phyloP scores from a whole-genome alignment of 2,113 vertebrate genomes.

The Glareola pratincola region DNA sequence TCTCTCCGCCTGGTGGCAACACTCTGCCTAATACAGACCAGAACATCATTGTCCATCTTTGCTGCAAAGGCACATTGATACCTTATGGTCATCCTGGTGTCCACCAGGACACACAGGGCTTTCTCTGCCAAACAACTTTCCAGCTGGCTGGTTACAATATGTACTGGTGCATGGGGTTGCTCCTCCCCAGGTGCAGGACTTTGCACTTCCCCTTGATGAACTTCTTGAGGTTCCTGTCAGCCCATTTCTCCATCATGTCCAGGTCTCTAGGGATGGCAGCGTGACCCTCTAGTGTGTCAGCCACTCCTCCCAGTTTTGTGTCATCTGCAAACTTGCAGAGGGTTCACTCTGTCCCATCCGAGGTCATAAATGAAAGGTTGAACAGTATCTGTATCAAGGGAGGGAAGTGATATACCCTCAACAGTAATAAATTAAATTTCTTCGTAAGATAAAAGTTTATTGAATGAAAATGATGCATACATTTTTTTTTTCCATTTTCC shows the following conservation, averaged over 20 bases:
- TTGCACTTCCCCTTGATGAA: not conserved
- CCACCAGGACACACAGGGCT: not conserved
- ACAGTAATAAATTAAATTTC: not conserved
- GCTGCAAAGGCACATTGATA: not conserved
- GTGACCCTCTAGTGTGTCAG: not conserved
- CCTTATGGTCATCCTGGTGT: not conserved
- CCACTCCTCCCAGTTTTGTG: not conserved
- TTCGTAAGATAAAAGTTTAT: not conserved
- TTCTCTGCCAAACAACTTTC: not conserved
- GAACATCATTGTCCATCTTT: not conserved
- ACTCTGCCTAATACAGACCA: not conserved
- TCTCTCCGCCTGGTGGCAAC: not conserved
- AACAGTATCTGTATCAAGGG: not conserved
- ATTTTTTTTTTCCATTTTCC: not conserved
- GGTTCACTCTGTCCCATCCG: fast-evolving
- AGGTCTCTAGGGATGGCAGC: not conserved
- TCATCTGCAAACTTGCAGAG: not conserved
- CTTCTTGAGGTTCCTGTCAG: too few species aligned
- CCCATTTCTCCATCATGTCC: not conserved
- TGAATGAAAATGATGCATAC: not conserved
- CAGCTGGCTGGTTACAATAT: not conserved
- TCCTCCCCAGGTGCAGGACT: not conserved
- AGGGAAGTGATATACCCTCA: not conserved
- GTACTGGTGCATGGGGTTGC: not conserved
- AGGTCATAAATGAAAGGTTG: fast-evolving